Evolutionary conservation across 2,113 vertebrate species (phyloP).

Genomic region (Cairina moschata): DNA sequence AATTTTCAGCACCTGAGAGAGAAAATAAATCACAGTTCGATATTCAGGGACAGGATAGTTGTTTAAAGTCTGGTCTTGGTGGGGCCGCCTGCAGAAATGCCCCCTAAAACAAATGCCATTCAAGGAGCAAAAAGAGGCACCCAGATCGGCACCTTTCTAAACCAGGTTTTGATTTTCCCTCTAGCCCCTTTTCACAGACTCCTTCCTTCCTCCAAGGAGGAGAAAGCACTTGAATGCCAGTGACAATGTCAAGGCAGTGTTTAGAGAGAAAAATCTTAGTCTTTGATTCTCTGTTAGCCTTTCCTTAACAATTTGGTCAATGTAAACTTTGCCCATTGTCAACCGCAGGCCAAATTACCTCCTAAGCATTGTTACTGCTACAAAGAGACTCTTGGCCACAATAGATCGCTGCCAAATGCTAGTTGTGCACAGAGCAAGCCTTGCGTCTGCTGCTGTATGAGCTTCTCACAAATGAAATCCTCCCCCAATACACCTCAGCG

Average conservation of each 20-base stretch:
- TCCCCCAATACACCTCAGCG: neutral
- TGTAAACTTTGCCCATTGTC: neutral
- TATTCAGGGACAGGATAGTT: neutral
- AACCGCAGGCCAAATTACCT: neutral
- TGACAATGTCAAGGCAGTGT: neutral
- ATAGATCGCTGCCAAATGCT: neutral
- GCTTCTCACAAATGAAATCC: neutral
- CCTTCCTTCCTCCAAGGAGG: neutral
- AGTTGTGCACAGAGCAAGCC: neutral
- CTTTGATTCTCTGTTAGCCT: neutral
- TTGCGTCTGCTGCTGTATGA: neutral
- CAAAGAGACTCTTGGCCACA: neutral
- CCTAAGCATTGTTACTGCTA: neutral
- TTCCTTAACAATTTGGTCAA: neutral
- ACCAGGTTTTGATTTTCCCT: neutral
- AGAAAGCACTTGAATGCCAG: neutral
- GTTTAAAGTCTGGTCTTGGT: neutral
- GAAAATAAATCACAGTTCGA: neutral
- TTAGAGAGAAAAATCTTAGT: neutral
- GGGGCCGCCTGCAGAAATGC: neutral
- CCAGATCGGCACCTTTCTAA: neutral
- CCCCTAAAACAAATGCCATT: neutral
- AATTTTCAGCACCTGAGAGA: slow-evolving; percentile 74
- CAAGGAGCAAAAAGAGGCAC: neutral
- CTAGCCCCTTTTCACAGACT: neutral